Conservation (phyloP, 2,113 vertebrate species). For the Furnarius figulus region DNA sequence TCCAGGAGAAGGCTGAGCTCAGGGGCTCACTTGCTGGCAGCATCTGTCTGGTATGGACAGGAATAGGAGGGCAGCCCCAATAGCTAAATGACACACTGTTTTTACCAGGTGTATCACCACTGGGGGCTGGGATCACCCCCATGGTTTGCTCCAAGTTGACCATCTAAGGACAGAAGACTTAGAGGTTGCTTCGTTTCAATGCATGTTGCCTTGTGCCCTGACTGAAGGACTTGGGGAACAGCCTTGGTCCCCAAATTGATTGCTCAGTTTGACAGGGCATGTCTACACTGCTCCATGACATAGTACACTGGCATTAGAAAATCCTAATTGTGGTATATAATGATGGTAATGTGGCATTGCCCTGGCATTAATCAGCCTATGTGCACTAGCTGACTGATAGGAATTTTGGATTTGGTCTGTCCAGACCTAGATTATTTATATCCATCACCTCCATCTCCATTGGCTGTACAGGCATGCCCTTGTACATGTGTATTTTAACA, state of each 20-base stretch:
- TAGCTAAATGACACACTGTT: neutral
- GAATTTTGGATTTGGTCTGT: neutral
- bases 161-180: neutral
- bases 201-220: neutral
- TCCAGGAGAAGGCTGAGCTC: neutral
- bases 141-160: neutral
- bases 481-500: neutral
- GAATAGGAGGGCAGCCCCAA: neutral
- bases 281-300: neutral
- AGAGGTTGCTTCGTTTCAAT: neutral
- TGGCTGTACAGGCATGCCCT: neutral
- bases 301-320: neutral
- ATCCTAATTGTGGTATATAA: neutral
- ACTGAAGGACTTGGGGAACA: neutral
- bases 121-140: neutral
- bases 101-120: neutral
- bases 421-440: neutral
- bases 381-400: neutral
- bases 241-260: neutral
- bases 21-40: rapidly evolving
- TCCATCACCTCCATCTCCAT: neutral
- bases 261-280: neutral
- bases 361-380: neutral
- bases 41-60: neutral
- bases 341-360: neutral